These are phyloP conservation scores for Piliocolobus tephrosceles DNA, from an alignment of 2,113 vertebrate species.

Conservation along the genomic window DNA sequence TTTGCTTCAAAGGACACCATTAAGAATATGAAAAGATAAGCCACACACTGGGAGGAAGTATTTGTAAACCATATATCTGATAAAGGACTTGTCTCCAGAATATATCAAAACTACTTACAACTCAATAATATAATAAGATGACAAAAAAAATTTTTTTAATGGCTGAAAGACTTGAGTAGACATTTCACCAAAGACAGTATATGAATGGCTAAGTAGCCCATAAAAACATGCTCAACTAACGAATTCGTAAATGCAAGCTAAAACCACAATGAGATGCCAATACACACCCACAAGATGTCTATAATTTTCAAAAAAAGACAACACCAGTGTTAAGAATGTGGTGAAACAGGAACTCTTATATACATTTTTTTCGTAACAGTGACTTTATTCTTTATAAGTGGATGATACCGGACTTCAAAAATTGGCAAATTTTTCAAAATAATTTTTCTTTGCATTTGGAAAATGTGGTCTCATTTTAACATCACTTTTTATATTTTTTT, in stretches of 20 bases:
- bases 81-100: neutral
- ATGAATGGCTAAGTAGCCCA: neutral
- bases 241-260: neutral
- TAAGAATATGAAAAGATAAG: conserved; percentile 7
- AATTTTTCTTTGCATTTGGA: too few species aligned
- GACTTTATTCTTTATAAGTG: too few species aligned
- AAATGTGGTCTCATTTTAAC: too few species aligned
- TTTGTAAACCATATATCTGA: neutral
- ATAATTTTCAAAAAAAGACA: neutral
- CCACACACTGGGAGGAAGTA: neutral
- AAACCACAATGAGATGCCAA: neutral
- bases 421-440: too few species aligned
- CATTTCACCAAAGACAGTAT: neutral
- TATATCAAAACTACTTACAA: neutral
- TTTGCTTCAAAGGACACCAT: neutral
- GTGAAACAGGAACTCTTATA: neutral
- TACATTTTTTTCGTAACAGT: too few species aligned
- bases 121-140: neutral
- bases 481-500: too few species aligned
- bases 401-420: too few species aligned
- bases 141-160: neutral
- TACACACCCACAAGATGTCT: neutral
- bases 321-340: neutral
- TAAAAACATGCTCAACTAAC: neutral
- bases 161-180: neutral